Evolutionary conservation across 2,797 vertebrate genomes (phyloP).

Genomic region (Hoplostethus atlanticus): DNA sequence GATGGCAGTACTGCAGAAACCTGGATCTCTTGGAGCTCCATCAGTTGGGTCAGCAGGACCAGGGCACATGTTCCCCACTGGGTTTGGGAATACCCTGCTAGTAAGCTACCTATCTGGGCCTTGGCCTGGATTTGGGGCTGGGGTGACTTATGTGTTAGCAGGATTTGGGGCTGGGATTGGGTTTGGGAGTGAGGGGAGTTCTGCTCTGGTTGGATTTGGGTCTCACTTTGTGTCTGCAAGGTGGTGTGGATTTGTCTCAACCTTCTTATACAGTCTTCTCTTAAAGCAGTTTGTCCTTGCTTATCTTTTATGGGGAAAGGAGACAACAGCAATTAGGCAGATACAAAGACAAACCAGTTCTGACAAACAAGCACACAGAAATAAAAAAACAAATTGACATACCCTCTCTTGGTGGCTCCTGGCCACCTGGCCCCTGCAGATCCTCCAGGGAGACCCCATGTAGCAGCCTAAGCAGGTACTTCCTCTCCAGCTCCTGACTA

Average conservation of each 20-base stretch:
- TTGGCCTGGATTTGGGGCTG: conserved; percentile 17
- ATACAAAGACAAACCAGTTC: neutral
- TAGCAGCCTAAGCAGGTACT: conserved; percentile 74
- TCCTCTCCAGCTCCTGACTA: conserved; percentile 83
- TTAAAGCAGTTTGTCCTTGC: conserved; percentile 52
- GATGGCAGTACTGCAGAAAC: conserved; percentile 58
- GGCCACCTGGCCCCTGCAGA: conserved; percentile 53
- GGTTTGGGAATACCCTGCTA: conserved; percentile 1
- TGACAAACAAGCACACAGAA: neutral
- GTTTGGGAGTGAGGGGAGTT: neutral
- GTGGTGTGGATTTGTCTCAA: conserved; percentile 69
- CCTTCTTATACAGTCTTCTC: conserved; percentile 64
- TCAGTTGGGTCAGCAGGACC: conserved; percentile 73
- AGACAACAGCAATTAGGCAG: conserved; percentile 11
- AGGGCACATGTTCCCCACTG: conserved; percentile 67
- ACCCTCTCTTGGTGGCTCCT: conserved; percentile 46
- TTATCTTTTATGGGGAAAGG: conserved; percentile 30
- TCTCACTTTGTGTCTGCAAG: conserved; percentile 43
- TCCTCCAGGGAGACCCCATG: conserved; percentile 70
- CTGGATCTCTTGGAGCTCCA: conserved; percentile 78
- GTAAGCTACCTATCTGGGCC: neutral
- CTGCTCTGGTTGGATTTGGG: conserved; percentile 17
- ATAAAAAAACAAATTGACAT: conserved; percentile 6
- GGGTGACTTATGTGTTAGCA: neutral
- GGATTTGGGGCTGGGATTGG: neutral